Conservation (phyloP, 2,797 vertebrate species). For the Poecilia velifera region DNA sequence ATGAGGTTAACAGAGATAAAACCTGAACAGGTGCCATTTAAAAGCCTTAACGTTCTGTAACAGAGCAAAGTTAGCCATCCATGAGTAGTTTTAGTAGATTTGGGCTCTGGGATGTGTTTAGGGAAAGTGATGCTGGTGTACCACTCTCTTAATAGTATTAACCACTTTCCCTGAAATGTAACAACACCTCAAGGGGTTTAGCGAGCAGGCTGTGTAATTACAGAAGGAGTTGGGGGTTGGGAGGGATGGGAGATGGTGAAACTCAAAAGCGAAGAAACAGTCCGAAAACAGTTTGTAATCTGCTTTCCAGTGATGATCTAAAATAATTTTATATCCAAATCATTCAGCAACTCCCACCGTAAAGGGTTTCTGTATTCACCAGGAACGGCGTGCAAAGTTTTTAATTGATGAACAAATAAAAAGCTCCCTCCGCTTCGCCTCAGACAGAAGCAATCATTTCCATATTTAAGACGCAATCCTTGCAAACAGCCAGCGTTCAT, state of each 20-base stretch:
- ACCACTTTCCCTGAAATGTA: constrained; percentile 48
- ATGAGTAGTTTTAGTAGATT: constrained; percentile 60
- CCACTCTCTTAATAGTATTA: constrained; percentile 66
- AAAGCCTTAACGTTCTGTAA: constrained; percentile 91
- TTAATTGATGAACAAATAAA: constrained; percentile 18
- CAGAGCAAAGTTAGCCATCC: constrained; percentile 81
- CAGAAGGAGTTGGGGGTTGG: constrained; percentile 46
- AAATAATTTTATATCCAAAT: background rate
- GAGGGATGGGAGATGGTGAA: constrained; percentile 56
- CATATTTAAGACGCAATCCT: constrained; percentile 52
- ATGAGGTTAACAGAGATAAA: constrained; percentile 88
- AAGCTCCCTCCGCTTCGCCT: constrained; percentile 32
- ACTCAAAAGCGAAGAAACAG: constrained; percentile 48
- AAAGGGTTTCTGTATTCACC: constrained; percentile 2
- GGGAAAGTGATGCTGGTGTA: constrained; percentile 70
- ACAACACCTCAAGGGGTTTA: constrained; percentile 72
- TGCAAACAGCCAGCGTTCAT: constrained; percentile 53
- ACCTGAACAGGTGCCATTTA: constrained; percentile 91
- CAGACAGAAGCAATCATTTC: constrained; percentile 51
- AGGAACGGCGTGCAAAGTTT: constrained; percentile 34
- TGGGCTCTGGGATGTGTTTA: constrained; percentile 61
- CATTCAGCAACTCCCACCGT: background rate
- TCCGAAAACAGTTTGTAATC: background rate
- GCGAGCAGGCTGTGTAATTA: constrained; percentile 67
- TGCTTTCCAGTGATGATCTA: background rate